Evolutionary conservation across 2,113 vertebrate genomes (phyloP), one percentile per base, ranked within the genome.

Genomic region (Epinephelus moara): DNA sequence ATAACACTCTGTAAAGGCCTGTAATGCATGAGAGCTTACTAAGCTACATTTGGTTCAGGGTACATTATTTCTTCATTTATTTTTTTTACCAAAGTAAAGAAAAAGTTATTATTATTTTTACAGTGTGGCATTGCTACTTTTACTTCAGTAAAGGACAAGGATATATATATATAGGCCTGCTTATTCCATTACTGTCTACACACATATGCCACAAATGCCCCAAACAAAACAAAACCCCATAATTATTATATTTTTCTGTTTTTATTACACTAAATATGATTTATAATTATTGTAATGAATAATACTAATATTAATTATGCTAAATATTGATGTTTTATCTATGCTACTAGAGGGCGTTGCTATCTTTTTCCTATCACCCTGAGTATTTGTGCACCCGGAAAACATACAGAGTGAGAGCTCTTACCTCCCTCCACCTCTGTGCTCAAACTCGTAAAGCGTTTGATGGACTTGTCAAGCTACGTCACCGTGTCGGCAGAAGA

Each of bases 321-420:
- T 14, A 12, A 45, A 23, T 4, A 23, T 52, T 18, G 18, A 37
- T 19, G 23, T 27, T 27, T 62, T n/a, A 30, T 5, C 17, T 14
- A 7, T 45, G 23, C 49, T n/a, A 25, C 76, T 15, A 37, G 15
- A 21, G 15, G 37, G 18, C 6, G 13, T 74, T 60, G 2, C 5
- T 1, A n/a, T 25, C 0, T 23, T 37, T 30, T 40, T 30, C 55
- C 9, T 12, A 13, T 4, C 9, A 25, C 25, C 27, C 1, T 23
- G 37, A n/a, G 14, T 23, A 23, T 42, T 69, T 21, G 4, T n/a
- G 67, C 18, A 2, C 4, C 14, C 1, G 52, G 11, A 80, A 85
- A 70, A 14, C 12, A 15, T 3, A 0, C 76, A 66, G 88, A 92
- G 92, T 91, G 89, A 85, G 88, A 70, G 18, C 72, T 91, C 92